Evolutionary conservation across 2,888 invertebrate species (phyloP), one percentile per base, ranked within the genome.

Genomic region (Ochropleura leucogaster): DNA sequence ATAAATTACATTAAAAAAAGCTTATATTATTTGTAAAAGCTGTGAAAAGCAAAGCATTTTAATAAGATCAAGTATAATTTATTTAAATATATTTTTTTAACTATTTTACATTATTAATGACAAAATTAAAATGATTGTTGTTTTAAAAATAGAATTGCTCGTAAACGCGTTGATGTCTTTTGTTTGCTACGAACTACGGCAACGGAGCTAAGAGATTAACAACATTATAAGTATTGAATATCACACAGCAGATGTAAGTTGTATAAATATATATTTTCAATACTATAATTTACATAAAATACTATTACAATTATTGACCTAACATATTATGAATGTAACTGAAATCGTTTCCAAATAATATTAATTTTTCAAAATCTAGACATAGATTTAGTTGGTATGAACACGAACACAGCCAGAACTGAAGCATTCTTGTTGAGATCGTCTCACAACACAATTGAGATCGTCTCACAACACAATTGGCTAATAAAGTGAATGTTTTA

Each of bases 121-220:
- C 6, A 9, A 47, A 16, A 47, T 47, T 3, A 40, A 40, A 51
- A 46, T 6, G 0, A 12, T 3, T 9, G 6, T 53, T 7, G 6
- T 65, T 53, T 30, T 14, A n/a, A 40, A 53, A 74, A 16, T 4
- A 64, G 12, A 47, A 59, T 7, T 0, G 9, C 3, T 0, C 3
- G 3, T 5, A 12, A 40, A 71, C 85, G 86, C 87, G 87, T 87
- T 87, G 77, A 87, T 78, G 80, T 87, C 87, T 87, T 86, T 87
- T 80, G 72, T 75, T 82, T 40, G 84, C 67, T 71, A 82, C 83
- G 73, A 77, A 69, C 57, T 77, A 72, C 62, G n/a, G 53, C 81
- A 71, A 80, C 65, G 79, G 9, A 2, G 47, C 67, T 80, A 76
- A 55, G 51, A 51, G 49, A 79, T 20, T 42, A 10, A 47, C 40